Percentiles rank a stretch among this genome's conserved stretches.
Conservation (phyloP, 2,113 vertebrate species). For the Tenrec ecaudatus region DNA sequence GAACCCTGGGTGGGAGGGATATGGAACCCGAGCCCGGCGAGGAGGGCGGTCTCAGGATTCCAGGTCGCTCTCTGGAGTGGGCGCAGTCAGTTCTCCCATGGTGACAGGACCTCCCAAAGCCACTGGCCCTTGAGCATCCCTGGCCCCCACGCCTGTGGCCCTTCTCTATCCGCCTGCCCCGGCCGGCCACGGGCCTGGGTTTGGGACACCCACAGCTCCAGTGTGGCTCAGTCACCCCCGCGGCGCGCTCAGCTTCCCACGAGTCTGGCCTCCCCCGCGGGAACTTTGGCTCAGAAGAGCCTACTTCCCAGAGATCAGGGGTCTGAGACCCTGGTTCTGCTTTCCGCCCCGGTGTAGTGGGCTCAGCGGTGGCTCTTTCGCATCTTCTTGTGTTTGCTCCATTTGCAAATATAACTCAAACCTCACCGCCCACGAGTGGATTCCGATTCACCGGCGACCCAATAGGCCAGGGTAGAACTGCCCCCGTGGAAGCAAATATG, state of each 20-base stretch:
- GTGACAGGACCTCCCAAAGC: not conserved
- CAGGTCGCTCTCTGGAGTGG: not conserved
- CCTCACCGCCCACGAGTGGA: too few species aligned
- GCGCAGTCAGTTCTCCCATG: not conserved
- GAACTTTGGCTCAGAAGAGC: too few species aligned
- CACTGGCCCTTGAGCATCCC: not conserved
- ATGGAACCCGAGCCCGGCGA: not conserved
- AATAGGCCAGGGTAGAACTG: too few species aligned
- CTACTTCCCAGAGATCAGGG: not conserved
- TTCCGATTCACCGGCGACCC: not conserved
- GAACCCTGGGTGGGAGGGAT: too few species aligned
- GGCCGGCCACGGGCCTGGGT: not conserved
- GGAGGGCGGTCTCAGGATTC: not conserved
- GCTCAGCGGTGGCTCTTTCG: not conserved
- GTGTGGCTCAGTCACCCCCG: not conserved
- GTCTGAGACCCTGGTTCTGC: not conserved
- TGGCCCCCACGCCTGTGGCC: not conserved
- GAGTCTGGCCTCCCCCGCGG: not conserved
- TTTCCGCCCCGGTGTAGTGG: not conserved
- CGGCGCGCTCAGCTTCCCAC: not conserved
- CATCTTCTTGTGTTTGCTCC: not conserved
- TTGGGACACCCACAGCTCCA: not conserved
- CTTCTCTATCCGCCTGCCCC: not conserved
- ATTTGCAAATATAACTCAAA: too few species aligned
- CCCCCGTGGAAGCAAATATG: too few species aligned